Evolutionary conservation across 2,797 vertebrate genomes (phyloP).

Genomic region (Spea hammondii): DNA sequence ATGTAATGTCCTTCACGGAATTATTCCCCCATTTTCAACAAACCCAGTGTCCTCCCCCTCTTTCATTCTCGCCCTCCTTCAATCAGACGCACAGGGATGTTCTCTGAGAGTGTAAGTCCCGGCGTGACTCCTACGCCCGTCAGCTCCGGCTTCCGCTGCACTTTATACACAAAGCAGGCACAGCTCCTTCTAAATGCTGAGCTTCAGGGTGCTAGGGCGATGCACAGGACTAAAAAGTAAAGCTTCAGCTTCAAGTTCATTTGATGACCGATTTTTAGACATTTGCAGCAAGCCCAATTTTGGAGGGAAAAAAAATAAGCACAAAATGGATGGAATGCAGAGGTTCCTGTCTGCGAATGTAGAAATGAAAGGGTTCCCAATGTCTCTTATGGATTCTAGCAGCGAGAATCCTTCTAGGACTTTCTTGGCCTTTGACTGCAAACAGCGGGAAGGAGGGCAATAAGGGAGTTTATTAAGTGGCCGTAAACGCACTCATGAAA

Average conservation of each 20-base stretch:
- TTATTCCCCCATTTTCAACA: constrained; percentile 46
- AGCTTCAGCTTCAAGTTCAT: neutral
- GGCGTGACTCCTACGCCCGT: neutral
- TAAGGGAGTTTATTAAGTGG: too few relatives aligned
- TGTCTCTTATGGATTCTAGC: neutral
- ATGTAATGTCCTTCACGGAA: constrained; percentile 54
- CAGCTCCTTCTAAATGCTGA: neutral
- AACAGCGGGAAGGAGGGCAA: neutral
- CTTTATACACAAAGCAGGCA: neutral
- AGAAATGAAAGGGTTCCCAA: neutral
- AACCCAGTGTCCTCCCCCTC: constrained; percentile 7
- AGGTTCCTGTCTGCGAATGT: neutral
- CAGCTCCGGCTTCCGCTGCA: neutral
- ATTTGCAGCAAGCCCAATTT: neutral
- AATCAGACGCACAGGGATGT: constrained; percentile 40
- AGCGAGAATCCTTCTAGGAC: neutral
- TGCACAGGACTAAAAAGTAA: neutral
- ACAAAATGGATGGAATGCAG: neutral
- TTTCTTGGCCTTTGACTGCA: neutral
- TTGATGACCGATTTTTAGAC: neutral
- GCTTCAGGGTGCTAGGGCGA: neutral
- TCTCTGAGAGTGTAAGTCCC: constrained; percentile 13
- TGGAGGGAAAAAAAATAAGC: neutral
- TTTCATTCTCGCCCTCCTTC: constrained; percentile 9
- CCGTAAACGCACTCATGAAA: too few relatives aligned